Percentiles rank a stretch among this genome's conserved stretches.
phyloP scores from a whole-genome alignment of 2,888 invertebrate species.

The Trachelus troglodyta region DNA sequence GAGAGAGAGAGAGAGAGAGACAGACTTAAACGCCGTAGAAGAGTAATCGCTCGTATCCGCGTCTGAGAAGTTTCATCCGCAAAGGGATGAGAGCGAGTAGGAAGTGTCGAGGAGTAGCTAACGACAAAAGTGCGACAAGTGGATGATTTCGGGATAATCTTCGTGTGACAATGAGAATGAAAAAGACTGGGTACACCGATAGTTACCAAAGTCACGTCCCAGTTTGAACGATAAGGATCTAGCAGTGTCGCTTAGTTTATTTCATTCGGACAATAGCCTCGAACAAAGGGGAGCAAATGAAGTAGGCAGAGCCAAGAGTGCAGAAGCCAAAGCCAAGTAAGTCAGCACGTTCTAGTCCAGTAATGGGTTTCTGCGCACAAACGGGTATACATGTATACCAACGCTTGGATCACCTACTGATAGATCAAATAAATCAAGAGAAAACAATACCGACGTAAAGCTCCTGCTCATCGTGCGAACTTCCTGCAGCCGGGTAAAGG shows the following conservation, averaged over 20 bases:
- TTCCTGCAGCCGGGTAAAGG: neutral
- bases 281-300: slow-evolving; percentile 28
- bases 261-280: slow-evolving; percentile 24
- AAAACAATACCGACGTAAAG: slow-evolving; percentile 8
- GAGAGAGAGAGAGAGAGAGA: neutral
- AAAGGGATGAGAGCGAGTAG: slow-evolving; percentile 7
- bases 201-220: neutral
- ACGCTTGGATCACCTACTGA: neutral
- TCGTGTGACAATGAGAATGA: neutral
- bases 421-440: slow-evolving; percentile 3
- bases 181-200: neutral
- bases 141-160: neutral
- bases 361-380: neutral
- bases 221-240: neutral
- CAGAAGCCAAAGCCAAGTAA: neutral
- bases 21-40: neutral
- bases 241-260: slow-evolving; percentile 11
- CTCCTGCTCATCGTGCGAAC: neutral
- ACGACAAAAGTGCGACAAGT: neutral
- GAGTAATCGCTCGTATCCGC: neutral
- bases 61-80: neutral
- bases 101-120: neutral
- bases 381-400: neutral
- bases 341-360: neutral
- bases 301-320: slow-evolving; percentile 20